Percentiles rank a stretch among this genome's conserved stretches.
Conservation (phyloP, 2,113 vertebrate species). For the Tinamus guttatus region DNA sequence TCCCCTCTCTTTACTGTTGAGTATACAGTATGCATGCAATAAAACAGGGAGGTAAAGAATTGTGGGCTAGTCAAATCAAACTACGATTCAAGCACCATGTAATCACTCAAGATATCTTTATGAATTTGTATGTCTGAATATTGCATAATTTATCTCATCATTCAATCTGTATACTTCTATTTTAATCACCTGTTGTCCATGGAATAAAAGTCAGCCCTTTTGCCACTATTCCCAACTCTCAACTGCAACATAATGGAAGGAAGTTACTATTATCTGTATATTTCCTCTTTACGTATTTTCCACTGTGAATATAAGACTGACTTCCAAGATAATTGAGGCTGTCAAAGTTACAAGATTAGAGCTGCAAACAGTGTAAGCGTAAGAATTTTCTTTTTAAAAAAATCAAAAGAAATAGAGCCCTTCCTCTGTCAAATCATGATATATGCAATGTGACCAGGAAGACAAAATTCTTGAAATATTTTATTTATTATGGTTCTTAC, state of each 20-base stretch:
- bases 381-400: not conserved
- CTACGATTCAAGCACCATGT: constrained; percentile 44
- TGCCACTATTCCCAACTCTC: not conserved
- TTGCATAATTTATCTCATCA: not conserved
- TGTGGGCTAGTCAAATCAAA: constrained; percentile 18
- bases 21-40: constrained; percentile 56
- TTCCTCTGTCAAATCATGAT: not conserved
- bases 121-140: not conserved
- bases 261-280: not conserved
- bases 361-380: not conserved
- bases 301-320: constrained; percentile 9
- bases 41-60: constrained; percentile 38
- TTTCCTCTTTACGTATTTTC: not conserved
- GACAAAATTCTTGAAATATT: not conserved
- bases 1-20: constrained; percentile 55
- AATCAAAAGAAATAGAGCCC: not conserved
- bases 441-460: not conserved
- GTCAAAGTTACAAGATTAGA: not conserved
- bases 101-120: constrained; percentile 51
- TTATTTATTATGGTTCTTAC: not conserved
- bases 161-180: not conserved
- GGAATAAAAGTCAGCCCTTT: constrained; percentile 7
- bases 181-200: constrained; percentile 15
- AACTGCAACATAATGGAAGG: not conserved
- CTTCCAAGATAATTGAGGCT: not conserved